Evolutionary conservation across 2,113 vertebrate genomes (phyloP).

Genomic region (Acrocephalus kingi): DNA sequence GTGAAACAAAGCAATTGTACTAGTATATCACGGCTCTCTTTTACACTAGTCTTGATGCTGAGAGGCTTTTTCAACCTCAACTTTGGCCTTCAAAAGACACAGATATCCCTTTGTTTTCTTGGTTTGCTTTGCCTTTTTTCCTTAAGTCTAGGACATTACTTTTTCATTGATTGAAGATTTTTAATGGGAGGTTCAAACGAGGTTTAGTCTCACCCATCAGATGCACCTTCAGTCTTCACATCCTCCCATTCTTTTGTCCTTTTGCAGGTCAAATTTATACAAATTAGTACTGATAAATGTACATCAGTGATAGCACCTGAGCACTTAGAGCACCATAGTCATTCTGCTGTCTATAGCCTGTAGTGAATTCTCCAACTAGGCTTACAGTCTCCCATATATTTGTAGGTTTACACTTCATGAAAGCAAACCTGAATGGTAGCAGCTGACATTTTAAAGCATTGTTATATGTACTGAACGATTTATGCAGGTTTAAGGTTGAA

Average conservation of each 20-base stretch:
- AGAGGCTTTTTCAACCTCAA: not conserved
- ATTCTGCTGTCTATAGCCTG: not conserved
- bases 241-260: not conserved
- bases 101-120: not conserved
- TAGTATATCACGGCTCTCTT: not conserved
- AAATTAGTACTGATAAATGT: not conserved
- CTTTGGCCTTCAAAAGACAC: not conserved
- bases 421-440: not conserved
- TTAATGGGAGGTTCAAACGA: not conserved
- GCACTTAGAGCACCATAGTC: not conserved
- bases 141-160: not conserved
- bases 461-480: not conserved
- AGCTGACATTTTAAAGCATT: not conserved
- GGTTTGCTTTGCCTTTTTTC: fast-evolving
- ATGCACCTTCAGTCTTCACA: not conserved
- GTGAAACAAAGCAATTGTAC: not conserved
- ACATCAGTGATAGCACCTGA: not conserved
- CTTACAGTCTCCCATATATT: not conserved
- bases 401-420: not conserved
- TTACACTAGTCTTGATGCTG: not conserved
- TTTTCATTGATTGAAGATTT: not conserved
- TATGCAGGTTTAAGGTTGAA: not conserved
- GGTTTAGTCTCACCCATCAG: not conserved
- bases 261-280: not conserved
- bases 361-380: not conserved